Evolutionary conservation across 2,113 vertebrate genomes (phyloP).

Genomic region (Anolis carolinensis): DNA sequence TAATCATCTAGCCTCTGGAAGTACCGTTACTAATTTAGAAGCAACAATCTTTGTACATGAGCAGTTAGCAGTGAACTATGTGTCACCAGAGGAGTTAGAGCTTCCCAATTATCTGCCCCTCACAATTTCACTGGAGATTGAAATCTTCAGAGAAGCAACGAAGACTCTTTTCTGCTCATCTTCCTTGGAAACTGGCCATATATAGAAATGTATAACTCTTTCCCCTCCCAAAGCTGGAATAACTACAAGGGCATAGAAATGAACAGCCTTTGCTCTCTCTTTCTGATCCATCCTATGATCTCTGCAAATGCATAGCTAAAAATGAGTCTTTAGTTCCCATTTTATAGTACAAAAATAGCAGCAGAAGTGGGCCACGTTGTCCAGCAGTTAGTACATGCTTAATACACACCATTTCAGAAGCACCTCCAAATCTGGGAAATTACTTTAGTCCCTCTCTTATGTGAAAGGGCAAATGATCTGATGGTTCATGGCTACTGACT

Average conservation of each 20-base stretch:
- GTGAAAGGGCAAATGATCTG: not conserved
- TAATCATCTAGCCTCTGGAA: not conserved
- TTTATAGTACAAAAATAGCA: not conserved
- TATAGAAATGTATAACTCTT: not conserved
- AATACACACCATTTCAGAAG: not conserved
- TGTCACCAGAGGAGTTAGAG: not conserved
- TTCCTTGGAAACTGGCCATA: not conserved
- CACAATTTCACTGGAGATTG: too few relatives aligned
- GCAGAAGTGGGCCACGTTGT: not conserved
- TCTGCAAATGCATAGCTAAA: not conserved
- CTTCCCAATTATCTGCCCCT: not conserved
- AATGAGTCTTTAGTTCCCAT: not conserved
- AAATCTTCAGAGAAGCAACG: not conserved
- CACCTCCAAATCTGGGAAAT: not conserved
- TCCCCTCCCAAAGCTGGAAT: not conserved
- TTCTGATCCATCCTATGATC: not conserved
- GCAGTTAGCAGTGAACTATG: not conserved
- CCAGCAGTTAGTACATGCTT: not conserved
- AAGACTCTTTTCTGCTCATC: not conserved
- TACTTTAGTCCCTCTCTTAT: not conserved
- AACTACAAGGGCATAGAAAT: not conserved
- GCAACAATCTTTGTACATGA: not conserved
- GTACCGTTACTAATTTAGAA: not conserved
- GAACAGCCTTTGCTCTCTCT: too few relatives aligned
- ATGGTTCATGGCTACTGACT: not conserved